These are phyloP conservation scores for Elegia similella DNA, from an alignment of 2,888 invertebrate genomes.

Conservation along the genomic window DNA sequence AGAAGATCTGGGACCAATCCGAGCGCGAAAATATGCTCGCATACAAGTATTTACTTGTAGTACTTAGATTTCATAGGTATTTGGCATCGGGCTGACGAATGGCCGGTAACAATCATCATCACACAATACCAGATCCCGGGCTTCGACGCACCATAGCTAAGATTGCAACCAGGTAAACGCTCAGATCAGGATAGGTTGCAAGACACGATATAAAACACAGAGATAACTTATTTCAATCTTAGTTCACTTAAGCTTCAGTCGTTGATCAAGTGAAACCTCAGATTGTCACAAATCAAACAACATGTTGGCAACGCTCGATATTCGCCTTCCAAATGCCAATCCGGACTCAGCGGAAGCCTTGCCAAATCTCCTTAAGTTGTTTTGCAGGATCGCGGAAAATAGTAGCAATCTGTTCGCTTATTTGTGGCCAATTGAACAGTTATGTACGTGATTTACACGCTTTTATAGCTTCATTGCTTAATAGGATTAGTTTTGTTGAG, in stretches of 20 bases:
- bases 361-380: slow-evolving; percentile 32
- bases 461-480: slow-evolving; percentile 3
- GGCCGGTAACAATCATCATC: no score
- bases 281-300: slow-evolving; percentile 22
- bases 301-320: slow-evolving; percentile 29
- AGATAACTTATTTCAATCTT: no score
- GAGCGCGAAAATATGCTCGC: no score
- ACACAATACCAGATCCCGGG: no score
- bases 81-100: no score
- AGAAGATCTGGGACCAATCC: no score
- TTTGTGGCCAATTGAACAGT: slow-evolving; percentile 24
- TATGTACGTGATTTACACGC: slow-evolving; percentile 11
- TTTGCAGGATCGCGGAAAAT: slow-evolving; percentile 27
- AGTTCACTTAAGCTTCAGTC: background rate
- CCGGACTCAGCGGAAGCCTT: slow-evolving; percentile 28
- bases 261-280: slow-evolving; percentile 1
- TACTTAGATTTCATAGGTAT: no score
- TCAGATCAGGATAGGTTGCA: no score
- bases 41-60: no score
- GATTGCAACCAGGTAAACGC: no score
- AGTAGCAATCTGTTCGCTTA: slow-evolving; percentile 21
- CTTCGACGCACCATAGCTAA: no score
- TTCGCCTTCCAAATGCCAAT: slow-evolving; percentile 22
- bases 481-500: background rate
- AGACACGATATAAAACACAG: no score